These are phyloP conservation scores for Danaus plexippus DNA, from an alignment of 1,140 invertebrate species.

Conservation along the genomic window DNA sequence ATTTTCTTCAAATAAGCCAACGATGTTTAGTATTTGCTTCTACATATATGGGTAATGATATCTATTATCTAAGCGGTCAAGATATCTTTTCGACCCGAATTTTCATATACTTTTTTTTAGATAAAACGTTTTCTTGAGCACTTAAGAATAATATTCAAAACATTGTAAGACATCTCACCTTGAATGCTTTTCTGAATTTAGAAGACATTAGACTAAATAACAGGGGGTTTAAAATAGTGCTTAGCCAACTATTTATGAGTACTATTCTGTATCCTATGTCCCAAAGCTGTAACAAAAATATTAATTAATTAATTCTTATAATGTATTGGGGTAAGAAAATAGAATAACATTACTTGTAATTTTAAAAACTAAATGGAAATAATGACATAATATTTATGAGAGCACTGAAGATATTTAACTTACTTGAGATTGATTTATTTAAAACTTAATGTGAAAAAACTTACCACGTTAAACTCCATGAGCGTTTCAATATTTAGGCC, in stretches of 20 bases:
- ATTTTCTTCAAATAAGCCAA: too few relatives aligned
- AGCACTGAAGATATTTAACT: neutral
- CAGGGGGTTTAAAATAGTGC: conserved; percentile 48
- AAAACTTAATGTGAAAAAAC: neutral
- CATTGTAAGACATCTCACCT: conserved; percentile 26
- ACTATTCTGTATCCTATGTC: conserved; percentile 30
- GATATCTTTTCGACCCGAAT: neutral
- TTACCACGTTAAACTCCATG: conserved; percentile 29
- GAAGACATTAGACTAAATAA: conserved; percentile 57
- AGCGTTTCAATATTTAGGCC: conserved; percentile 26
- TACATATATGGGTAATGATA: too few relatives aligned
- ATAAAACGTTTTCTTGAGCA: neutral
- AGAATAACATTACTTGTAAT: neutral
- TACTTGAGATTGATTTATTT: neutral
- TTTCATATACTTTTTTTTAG: conserved; percentile 1
- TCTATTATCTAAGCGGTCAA: too few relatives aligned
- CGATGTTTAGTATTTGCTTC: too few relatives aligned
- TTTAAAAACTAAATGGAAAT: neutral
- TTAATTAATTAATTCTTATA: neutral
- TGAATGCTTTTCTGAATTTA: conserved; percentile 49
- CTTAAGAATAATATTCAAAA: neutral
- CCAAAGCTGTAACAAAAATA: conserved; percentile 42
- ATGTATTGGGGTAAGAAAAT: neutral
- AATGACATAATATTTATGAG: neutral
- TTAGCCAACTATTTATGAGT: conserved; percentile 44